These are phyloP conservation scores for Hippasteria phrygiana DNA, from an alignment of 53 echinoderm and acorn worm species.

Conservation along the genomic window DNA sequence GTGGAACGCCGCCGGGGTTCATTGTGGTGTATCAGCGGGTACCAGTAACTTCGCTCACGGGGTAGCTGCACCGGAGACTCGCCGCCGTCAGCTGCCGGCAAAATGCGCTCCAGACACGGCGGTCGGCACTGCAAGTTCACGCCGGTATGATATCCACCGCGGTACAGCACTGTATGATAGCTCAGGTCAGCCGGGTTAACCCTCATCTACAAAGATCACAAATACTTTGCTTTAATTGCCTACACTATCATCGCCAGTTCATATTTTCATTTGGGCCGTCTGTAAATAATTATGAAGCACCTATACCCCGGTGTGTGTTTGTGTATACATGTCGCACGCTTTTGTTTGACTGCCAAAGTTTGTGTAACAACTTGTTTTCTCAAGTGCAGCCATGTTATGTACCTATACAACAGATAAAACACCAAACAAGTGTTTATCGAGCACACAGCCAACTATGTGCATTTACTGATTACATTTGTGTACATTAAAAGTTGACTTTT, in stretches of 20 bases:
- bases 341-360: slow-evolving; percentile 61
- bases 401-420: slow-evolving; percentile 18
- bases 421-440: slow-evolving; percentile 56
- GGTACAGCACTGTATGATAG: background rate
- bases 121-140: background rate
- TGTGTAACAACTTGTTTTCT: slow-evolving; percentile 63
- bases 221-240: slow-evolving; percentile 31
- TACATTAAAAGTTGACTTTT: slow-evolving; percentile 58
- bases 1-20: background rate
- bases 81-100: background rate
- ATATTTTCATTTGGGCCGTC: slow-evolving; percentile 14
- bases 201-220: background rate
- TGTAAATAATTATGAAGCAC: slow-evolving; percentile 33
- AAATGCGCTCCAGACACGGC: slow-evolving; percentile 10
- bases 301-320: slow-evolving; percentile 20
- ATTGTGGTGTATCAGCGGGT: slow-evolving; percentile 18
- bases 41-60: slow-evolving; percentile 10
- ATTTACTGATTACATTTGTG: slow-evolving; percentile 60
- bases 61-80: background rate
- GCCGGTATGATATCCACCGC: background rate
- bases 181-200: slow-evolving; percentile 36
- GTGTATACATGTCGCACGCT: slow-evolving; percentile 32
- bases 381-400: slow-evolving; percentile 33
- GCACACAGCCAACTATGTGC: slow-evolving; percentile 52
- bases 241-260: slow-evolving; percentile 11